Base-by-base conservation (phyloP, 2,113 vertebrate genomes). In the Atrichornis clamosus region DNA sequence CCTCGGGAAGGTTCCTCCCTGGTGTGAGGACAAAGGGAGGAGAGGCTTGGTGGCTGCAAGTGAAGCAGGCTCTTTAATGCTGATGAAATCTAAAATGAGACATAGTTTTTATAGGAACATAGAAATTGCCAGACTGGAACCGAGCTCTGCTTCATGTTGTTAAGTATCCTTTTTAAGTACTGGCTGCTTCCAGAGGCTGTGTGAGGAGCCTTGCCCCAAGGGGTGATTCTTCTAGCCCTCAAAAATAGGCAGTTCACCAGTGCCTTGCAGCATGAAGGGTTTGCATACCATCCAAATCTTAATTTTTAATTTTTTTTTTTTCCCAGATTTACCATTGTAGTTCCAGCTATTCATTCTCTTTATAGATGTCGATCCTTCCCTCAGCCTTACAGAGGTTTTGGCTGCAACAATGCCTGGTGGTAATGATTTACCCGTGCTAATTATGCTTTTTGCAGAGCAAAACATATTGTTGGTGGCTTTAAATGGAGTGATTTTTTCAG, bases 91-190 rank as follows among this genome's bases (percentile, higher is more conserved):
- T n/a, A 6, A 90, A 81, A 91, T 39, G 50, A 93, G 90, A 53
- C 44, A 8, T 22, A 28, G 62, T 37, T 95, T 95, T 95, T 96
- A 94, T 74, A 73, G 93, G 85, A 91, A 70, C 86, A 90, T 27
- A 90, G 88, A 84, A 91, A 90, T 72, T 88, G 91, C 91, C 72
- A 88, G 91, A 92, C 90, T 93, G 91, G 93, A 94, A 93, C 92
- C 41, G 90, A 90, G 47, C 82, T 90, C 75, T 49, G 79, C 70
- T 76, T 82, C 62, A 2, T 58, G 16, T 50, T 82, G 84, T 76
- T 89, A 75, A 85, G 10, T 33, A 42, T 50, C 75, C 47, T 75
- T 65, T 88, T 83, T 67, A 44, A 84, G 75, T 78, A 1, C 44
- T 35, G 30, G 41, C 93, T 85, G 77, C 87, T 94, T 82, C 77